Evolutionary conservation across 2,888 invertebrate genomes (phyloP).

Genomic region (Rhingia rostrata): DNA sequence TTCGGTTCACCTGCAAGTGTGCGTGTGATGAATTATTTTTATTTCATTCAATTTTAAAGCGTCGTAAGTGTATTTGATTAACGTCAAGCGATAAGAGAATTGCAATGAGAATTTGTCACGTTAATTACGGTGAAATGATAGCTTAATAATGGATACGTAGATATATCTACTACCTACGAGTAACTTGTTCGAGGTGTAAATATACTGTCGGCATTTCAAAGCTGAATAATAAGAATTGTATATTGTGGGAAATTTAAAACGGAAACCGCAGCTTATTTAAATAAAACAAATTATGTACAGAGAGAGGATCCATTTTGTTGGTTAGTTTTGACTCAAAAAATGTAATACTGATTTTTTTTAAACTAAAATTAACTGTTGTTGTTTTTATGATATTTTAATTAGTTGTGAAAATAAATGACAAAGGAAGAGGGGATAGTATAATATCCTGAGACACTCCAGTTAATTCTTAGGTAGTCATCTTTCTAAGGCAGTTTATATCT

Average conservation of each 20-base stretch:
- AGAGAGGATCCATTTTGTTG: not conserved
- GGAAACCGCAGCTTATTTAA: not conserved
- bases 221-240: not conserved
- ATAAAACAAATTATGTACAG: not conserved
- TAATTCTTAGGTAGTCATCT: no score
- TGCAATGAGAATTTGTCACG: conserved; percentile 29
- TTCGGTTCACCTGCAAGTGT: not conserved
- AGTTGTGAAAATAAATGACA: no score
- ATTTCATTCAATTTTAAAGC: not conserved
- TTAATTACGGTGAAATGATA: conserved; percentile 8
- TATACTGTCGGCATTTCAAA: not conserved
- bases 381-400: no score
- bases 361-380: no score
- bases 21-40: conserved; percentile 4
- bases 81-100: conserved; percentile 34
- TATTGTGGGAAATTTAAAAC: not conserved
- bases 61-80: conserved; percentile 20
- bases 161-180: not conserved
- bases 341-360: no score
- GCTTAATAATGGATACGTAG: not conserved
- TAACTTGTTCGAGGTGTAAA: not conserved
- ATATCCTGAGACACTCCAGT: no score
- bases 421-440: no score
- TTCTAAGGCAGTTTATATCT: no score
- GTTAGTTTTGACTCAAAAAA: no score